A percentile compares a stretch with the other conserved stretches of the same genome.
Conservation (phyloP, 2,113 vertebrate genomes). For the Perca fluviatilis region DNA sequence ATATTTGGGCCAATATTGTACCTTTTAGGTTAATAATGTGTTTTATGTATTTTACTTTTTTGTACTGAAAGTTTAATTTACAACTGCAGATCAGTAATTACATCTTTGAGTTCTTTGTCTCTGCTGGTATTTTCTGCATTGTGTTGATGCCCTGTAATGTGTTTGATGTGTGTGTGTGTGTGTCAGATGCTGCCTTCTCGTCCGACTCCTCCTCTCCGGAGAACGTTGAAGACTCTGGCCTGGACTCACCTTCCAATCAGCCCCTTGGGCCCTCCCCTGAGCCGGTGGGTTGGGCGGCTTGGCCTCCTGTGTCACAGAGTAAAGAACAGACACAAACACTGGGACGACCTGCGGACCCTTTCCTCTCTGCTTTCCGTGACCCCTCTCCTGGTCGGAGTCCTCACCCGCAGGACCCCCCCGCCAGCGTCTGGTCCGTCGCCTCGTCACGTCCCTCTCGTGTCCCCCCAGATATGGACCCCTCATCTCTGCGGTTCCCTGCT, state of each 20-base stretch:
- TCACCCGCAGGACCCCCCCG: slow-evolving; percentile 40
- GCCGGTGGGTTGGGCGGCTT: slow-evolving; percentile 88
- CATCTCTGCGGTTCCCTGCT: slow-evolving; percentile 70
- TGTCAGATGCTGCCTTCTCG: slow-evolving; percentile 87
- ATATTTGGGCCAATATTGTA: not conserved
- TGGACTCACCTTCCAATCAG: slow-evolving; percentile 93
- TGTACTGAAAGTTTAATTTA: not conserved
- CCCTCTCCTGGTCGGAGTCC: slow-evolving; percentile 72
- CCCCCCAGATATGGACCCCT: slow-evolving; percentile 61
- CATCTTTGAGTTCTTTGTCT: not conserved
- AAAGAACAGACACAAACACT: slow-evolving; percentile 70
- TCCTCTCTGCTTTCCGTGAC: slow-evolving; percentile 78
- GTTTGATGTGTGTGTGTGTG: not conserved
- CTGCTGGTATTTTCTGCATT: not conserved
- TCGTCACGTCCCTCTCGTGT: slow-evolving; percentile 37
- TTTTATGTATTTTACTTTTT: not conserved
- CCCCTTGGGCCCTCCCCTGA: slow-evolving; percentile 90
- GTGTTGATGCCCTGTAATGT: not conserved
- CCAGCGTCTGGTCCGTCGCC: slow-evolving; percentile 62
- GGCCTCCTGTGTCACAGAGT: slow-evolving; percentile 82
- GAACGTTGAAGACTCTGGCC: slow-evolving; percentile 93
- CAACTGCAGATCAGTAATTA: too few relatives aligned
- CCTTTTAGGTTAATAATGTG: not conserved
- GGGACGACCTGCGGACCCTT: slow-evolving; percentile 70
- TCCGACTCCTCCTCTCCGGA: slow-evolving; percentile 94